Conservation (phyloP, 2,113 vertebrate species). For the Ia io region DNA sequence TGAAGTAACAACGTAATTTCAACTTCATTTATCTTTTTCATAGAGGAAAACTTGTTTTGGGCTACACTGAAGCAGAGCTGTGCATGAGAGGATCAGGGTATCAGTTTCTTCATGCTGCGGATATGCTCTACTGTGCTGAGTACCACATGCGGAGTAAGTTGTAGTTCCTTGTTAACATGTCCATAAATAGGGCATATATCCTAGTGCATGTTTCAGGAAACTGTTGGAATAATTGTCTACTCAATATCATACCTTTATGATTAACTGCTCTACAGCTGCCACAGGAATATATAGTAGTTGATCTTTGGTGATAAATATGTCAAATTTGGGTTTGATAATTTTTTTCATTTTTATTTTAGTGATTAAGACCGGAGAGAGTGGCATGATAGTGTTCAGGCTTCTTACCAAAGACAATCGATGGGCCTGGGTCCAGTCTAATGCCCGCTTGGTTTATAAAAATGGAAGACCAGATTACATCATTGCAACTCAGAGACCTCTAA, state of each 20-base stretch:
- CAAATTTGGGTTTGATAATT: neutral
- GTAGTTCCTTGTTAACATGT: neutral
- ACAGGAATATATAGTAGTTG: neutral
- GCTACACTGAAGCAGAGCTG: conserved; percentile 89
- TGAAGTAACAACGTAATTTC: too few relatives aligned
- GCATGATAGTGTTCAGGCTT: conserved; percentile 90
- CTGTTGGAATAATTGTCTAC: neutral
- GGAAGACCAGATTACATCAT: conserved; percentile 90
- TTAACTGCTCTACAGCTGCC: neutral
- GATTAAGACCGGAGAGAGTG: conserved; percentile 92
- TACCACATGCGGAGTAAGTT: conserved; percentile 90
- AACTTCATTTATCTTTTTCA: neutral
- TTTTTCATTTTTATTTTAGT: conserved; percentile 77
- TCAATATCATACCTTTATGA: neutral
- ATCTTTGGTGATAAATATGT: neutral
- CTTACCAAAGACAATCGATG: conserved; percentile 88
- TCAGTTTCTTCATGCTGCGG: conserved; percentile 90
- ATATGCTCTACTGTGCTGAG: conserved; percentile 92
- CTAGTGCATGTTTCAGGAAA: neutral
- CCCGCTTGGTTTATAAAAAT: conserved; percentile 90
- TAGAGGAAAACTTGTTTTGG: conserved; percentile 89
- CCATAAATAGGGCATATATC: neutral
- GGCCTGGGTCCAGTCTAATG: conserved; percentile 90
- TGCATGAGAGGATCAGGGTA: conserved; percentile 88
- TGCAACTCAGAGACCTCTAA: conserved; percentile 86